These are phyloP conservation scores for Caenorhabditis sinica DNA, from an alignment of 2,888 invertebrate genomes.

Conservation along the genomic window DNA sequence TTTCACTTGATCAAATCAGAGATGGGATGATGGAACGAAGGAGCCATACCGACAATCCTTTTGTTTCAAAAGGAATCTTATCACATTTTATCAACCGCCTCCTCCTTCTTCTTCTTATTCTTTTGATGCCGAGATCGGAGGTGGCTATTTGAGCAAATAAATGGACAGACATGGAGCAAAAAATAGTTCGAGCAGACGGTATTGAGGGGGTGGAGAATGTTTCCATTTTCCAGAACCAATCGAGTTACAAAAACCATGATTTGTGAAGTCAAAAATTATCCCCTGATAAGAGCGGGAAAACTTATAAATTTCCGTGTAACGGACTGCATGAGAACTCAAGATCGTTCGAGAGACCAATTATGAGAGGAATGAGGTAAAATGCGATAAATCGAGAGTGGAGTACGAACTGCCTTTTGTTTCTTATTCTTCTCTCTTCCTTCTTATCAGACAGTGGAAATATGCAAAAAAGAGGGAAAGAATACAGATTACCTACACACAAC, in stretches of 20 bases:
- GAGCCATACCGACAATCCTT: not conserved
- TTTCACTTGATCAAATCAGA: conserved; percentile 16
- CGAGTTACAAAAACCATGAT: conserved; percentile 31
- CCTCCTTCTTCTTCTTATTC: too few species aligned
- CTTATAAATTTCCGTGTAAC: conserved; percentile 10
- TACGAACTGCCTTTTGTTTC: conserved; percentile 40
- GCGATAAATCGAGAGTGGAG: conserved; percentile 31
- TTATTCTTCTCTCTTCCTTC: not conserved
- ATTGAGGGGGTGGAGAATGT: conserved; percentile 32
- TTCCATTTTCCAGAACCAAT: conserved; percentile 8
- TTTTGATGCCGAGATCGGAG: conserved; percentile 48
- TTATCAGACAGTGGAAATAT: conserved; percentile 1
- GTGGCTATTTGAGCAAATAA: conserved; percentile 42
- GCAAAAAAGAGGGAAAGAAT: not conserved
- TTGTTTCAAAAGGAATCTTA: conserved; percentile 25
- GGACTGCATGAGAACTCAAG: not conserved
- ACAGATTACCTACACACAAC: conserved; percentile 7
- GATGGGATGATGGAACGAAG: not conserved
- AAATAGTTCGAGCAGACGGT: not conserved
- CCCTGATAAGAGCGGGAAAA: conserved; percentile 15
- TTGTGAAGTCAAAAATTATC: conserved; percentile 27
- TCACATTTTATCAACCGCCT: conserved; percentile 46
- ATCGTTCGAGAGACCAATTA: conserved; percentile 2
- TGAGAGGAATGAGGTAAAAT: conserved; percentile 43
- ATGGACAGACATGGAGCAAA: conserved; percentile 31